phyloP scores from a whole-genome alignment of 1,140 invertebrate species.

The Conopomorpha cramerella region DNA sequence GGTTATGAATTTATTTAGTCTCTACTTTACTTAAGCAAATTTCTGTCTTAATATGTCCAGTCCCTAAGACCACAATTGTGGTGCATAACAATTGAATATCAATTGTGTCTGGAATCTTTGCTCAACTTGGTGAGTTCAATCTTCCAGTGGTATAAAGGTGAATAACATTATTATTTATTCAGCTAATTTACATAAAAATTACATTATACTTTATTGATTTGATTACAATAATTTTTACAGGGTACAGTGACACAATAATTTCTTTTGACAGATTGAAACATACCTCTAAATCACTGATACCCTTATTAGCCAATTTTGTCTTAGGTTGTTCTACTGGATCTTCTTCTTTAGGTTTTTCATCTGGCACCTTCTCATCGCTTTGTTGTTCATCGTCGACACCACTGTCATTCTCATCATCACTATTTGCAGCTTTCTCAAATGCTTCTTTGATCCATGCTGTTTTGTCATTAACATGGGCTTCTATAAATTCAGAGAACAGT shows the following conservation, averaged over 20 bases:
- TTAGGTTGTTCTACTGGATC: slow-evolving; percentile 9
- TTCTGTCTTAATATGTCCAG: too few species aligned
- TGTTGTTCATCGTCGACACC: slow-evolving; percentile 32
- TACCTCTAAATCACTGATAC: slow-evolving; percentile 77
- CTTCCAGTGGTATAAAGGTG: too few species aligned
- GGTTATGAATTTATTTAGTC: too few species aligned
- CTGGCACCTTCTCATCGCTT: slow-evolving; percentile 15
- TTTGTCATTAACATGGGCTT: slow-evolving; percentile 71
- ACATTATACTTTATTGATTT: slow-evolving; percentile 1
- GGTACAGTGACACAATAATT: slow-evolving; percentile 2
- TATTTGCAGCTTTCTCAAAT: slow-evolving; percentile 35
- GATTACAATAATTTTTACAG: not conserved
- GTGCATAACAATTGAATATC: too few species aligned
- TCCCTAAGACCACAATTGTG: too few species aligned
- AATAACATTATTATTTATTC: not conserved
- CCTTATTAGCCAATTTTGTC: slow-evolving; percentile 65
- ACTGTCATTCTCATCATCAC: slow-evolving; percentile 34
- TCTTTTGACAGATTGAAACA: slow-evolving; percentile 11
- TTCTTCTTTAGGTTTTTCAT: slow-evolving; percentile 18
- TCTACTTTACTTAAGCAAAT: too few species aligned
- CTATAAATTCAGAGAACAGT: slow-evolving; percentile 85
- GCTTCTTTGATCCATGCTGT: slow-evolving; percentile 75
- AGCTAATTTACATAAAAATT: slow-evolving; percentile 7
- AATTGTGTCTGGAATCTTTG: too few species aligned
- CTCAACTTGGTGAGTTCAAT: too few species aligned